These are phyloP conservation scores for Bombus breviceps DNA, from an alignment of 1,140 invertebrate species.

Conservation along the genomic window DNA sequence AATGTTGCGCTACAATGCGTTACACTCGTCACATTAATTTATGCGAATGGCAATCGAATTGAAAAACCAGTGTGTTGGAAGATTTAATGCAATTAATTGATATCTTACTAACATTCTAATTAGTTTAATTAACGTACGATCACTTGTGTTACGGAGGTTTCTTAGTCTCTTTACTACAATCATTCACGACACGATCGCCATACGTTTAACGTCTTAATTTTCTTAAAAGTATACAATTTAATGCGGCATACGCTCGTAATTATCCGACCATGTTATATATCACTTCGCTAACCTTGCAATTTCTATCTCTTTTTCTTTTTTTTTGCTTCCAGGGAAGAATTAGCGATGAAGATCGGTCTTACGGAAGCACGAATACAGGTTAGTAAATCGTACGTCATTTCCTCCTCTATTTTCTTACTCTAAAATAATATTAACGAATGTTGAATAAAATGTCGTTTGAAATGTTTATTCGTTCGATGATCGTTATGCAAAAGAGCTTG, in stretches of 20 bases:
- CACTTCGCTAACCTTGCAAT: not conserved
- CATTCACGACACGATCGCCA: not conserved
- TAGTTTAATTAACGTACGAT: slow-evolving; percentile 49
- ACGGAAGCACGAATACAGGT: slow-evolving; percentile 99
- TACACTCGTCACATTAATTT: slow-evolving; percentile 43
- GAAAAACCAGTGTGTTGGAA: slow-evolving; percentile 46
- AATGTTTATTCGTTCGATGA: not conserved
- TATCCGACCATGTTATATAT: not conserved
- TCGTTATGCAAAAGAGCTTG: not conserved
- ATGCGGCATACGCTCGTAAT: not conserved
- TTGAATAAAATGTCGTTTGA: too few species aligned
- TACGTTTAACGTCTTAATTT: not conserved
- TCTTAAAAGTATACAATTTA: not conserved
- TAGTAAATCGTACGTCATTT: slow-evolving; percentile 72
- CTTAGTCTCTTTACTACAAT: not conserved
- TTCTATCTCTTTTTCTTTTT: not conserved
- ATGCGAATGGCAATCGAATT: slow-evolving; percentile 47
- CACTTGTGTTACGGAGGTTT: slow-evolving; percentile 41
- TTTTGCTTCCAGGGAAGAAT: slow-evolving; percentile 93
- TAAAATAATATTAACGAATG: not conserved
- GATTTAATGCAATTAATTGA: slow-evolving; percentile 63
- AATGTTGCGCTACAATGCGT: slow-evolving; percentile 12
- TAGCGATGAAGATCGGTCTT: slow-evolving; percentile 98
- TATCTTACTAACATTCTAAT: slow-evolving; percentile 52
- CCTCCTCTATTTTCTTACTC: not conserved